Evolutionary conservation across 1,140 invertebrate species (phyloP).

Genomic region (Eubasilissa regina): DNA sequence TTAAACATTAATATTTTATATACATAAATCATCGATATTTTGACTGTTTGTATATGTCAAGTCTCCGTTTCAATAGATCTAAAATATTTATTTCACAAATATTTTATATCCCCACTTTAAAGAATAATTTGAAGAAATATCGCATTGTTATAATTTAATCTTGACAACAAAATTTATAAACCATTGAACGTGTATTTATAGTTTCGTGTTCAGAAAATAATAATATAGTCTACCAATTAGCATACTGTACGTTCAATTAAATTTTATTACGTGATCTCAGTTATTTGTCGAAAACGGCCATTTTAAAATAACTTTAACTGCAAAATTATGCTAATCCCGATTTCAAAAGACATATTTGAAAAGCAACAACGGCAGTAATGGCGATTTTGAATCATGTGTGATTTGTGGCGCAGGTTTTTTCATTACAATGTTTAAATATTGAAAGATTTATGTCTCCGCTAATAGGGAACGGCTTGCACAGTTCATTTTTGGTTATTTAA

Average conservation of each 20-base stretch:
- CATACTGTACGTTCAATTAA: constrained; percentile 34
- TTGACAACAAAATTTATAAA: background rate
- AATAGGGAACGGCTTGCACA: background rate
- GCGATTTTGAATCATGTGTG: constrained; percentile 24
- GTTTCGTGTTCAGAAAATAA: constrained; percentile 8
- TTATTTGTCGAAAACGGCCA: constrained; percentile 20
- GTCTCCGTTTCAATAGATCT: too few relatives aligned
- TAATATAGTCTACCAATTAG: constrained; percentile 34
- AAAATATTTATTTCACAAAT: too few relatives aligned
- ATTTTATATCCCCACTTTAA: too few relatives aligned
- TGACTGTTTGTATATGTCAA: too few relatives aligned
- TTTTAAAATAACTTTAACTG: constrained; percentile 30
- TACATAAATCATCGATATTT: too few relatives aligned
- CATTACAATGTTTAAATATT: background rate
- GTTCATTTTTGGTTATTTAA: background rate
- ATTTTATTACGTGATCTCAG: constrained; percentile 27
- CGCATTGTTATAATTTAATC: too few relatives aligned
- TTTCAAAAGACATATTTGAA: constrained; percentile 2
- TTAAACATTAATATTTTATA: too few relatives aligned
- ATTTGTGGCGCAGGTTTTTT: constrained; percentile 13
- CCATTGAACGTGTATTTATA: background rate
- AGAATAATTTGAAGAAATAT: too few relatives aligned
- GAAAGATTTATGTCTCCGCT: constrained; percentile 12
- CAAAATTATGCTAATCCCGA: constrained; percentile 30
- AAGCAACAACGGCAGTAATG: background rate